These are phyloP conservation scores for Lasioglossum baleicum DNA, from an alignment of 1,140 invertebrate genomes.

Conservation along the genomic window DNA sequence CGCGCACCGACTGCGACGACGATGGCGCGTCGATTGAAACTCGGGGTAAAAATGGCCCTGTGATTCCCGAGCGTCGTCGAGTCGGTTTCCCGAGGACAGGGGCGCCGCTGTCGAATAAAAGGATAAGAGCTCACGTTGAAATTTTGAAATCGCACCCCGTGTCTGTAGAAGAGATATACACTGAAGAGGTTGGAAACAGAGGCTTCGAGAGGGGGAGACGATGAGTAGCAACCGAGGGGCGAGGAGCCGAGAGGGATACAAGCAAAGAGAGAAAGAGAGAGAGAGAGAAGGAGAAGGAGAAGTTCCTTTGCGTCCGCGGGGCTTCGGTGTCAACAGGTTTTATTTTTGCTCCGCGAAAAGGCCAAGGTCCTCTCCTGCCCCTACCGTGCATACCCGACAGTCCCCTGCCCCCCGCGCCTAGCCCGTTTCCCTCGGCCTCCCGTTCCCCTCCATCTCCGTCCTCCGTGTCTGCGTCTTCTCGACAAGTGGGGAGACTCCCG, in stretches of 20 bases:
- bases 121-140: neutral
- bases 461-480: conserved; percentile 22
- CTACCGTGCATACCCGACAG: conserved; percentile 52
- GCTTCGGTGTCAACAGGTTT: conserved; percentile 70
- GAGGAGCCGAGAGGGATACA: neutral
- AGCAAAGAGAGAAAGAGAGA: neutral
- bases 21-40: conserved; percentile 8
- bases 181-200: conserved; percentile 17
- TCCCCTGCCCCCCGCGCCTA: conserved; percentile 32
- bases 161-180: neutral
- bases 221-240: conserved; percentile 1
- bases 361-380: conserved; percentile 67
- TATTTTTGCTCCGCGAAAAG: conserved; percentile 69
- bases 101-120: no score
- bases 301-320: conserved; percentile 60
- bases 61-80: no score
- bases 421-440: conserved; percentile 18
- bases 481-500: conserved; percentile 33
- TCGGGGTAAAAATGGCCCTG: neutral
- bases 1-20: conserved; percentile 8
- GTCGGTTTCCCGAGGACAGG: no score
- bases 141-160: conserved; percentile 17
- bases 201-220: neutral
- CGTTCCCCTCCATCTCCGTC: conserved; percentile 28
- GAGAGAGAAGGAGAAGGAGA: conserved; percentile 15